These are phyloP conservation scores for Notolepis coatsorum DNA, from an alignment of 2,797 vertebrate genomes.

Conservation along the genomic window DNA sequence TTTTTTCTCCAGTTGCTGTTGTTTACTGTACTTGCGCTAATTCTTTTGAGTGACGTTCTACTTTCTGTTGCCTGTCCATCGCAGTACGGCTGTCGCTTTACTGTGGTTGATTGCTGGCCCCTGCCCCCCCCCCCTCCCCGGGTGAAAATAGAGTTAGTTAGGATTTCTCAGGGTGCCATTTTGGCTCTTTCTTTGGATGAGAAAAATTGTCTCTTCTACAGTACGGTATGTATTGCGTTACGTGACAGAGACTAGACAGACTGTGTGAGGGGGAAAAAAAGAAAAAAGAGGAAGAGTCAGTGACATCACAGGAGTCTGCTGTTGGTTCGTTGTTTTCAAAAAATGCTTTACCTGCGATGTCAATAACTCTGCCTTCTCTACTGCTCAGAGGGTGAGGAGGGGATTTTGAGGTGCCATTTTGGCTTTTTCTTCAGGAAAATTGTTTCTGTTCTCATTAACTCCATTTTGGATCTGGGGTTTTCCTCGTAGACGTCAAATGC, in stretches of 20 bases:
- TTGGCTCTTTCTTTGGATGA: slow-evolving; percentile 10
- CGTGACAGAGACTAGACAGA: too few species aligned
- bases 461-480: not conserved
- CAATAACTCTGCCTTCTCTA: slow-evolving; percentile 5
- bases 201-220: too few species aligned
- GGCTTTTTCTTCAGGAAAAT: slow-evolving; percentile 3
- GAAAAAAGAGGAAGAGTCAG: slow-evolving; percentile 31
- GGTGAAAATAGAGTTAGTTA: slow-evolving; percentile 41
- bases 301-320: not conserved
- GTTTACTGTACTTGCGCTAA: slow-evolving; percentile 61
- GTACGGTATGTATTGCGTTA: too few species aligned
- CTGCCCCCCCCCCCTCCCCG: too few species aligned
- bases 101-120: slow-evolving; percentile 59
- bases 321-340: not conserved
- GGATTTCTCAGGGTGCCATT: slow-evolving; percentile 12
- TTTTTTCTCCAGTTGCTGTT: slow-evolving; percentile 49
- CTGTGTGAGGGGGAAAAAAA: not conserved
- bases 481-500: slow-evolving; percentile 11
- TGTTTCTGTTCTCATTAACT: not conserved
- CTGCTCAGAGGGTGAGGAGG: not conserved
- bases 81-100: slow-evolving; percentile 67
- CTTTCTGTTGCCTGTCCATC: slow-evolving; percentile 66
- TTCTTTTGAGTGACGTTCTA: slow-evolving; percentile 42
- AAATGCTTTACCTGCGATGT: too few species aligned
- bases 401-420: slow-evolving; percentile 5